Percentiles rank a stretch among this genome's conserved stretches.
phyloP scores from a whole-genome alignment of 2,888 invertebrate genomes.

The Cryptosula pallasiana region DNA sequence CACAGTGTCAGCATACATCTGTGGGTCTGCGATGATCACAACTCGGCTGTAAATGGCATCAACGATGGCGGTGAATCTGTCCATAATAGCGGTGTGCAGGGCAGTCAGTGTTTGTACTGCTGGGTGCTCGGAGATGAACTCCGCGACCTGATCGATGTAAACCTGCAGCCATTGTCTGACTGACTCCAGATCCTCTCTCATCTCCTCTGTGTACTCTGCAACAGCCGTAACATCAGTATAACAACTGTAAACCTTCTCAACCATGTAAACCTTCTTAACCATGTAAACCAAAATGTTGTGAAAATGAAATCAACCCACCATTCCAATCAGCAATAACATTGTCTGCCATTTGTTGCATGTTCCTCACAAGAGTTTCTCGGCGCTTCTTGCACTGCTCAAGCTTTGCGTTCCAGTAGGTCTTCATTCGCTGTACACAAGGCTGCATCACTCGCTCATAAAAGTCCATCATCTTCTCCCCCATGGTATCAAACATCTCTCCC shows the following conservation, averaged over 20 bases:
- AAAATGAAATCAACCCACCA: background rate
- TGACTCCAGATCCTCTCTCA: background rate
- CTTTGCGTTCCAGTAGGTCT: background rate
- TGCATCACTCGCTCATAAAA: background rate
- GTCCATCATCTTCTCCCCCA: background rate
- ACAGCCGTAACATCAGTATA: background rate
- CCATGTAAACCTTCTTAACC: too few relatives aligned
- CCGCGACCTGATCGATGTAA: background rate
- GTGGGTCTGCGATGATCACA: background rate
- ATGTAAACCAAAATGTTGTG: too few relatives aligned
- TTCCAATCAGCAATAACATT: background rate
- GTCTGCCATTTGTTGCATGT: background rate
- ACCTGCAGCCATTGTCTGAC: background rate
- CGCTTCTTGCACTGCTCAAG: background rate
- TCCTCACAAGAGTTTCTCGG: background rate
- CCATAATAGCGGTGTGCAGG: background rate
- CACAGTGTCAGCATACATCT: background rate
- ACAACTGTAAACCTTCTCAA: background rate
- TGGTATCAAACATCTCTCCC: too few relatives aligned
- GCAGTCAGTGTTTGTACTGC: background rate
- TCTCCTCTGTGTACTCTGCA: background rate
- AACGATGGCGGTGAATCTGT: background rate
- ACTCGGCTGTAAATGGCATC: background rate
- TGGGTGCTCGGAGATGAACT: conserved; percentile 13
- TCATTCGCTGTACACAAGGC: background rate